Evolutionary conservation across 2,888 invertebrate species (phyloP).

Genomic region (Erebia palarica): DNA sequence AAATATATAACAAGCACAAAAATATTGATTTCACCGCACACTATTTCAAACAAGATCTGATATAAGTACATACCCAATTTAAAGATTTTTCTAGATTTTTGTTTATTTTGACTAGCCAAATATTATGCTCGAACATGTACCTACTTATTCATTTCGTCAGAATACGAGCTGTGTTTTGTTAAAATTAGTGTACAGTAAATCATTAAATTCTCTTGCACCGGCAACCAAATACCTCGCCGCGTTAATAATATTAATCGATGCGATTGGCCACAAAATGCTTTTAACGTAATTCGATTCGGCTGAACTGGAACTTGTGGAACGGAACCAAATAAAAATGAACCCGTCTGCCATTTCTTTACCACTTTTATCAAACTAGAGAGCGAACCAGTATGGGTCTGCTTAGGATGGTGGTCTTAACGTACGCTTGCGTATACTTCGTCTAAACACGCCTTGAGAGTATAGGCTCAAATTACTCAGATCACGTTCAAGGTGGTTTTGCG

Average conservation of each 20-base stretch:
- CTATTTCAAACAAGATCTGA: not conserved
- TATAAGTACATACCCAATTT: not conserved
- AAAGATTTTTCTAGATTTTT: not conserved
- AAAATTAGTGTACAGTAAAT: conserved; percentile 22
- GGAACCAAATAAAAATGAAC: conserved; percentile 62
- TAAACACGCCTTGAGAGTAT: conserved; percentile 73
- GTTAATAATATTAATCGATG: conserved; percentile 76
- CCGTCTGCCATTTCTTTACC: conserved; percentile 49
- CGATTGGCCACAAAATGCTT: conserved; percentile 77
- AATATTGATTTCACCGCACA: not conserved
- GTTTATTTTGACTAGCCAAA: not conserved
- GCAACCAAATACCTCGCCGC: conserved; percentile 66
- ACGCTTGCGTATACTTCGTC: conserved; percentile 62
- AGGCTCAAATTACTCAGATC: conserved; percentile 78
- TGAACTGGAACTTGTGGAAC: conserved; percentile 69
- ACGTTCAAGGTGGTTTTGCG: conserved; percentile 76
- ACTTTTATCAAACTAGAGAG: conserved; percentile 48
- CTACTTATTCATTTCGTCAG: not conserved
- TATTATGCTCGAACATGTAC: not conserved
- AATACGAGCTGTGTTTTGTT: conserved; percentile 6
- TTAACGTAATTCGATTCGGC: conserved; percentile 78
- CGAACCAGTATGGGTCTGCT: conserved; percentile 57
- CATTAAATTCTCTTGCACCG: conserved; percentile 55
- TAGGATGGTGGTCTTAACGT: conserved; percentile 62
- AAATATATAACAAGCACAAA: not conserved